Evolutionary conservation across 1,140 invertebrate species (phyloP).

Genomic region (Aphelenchoides avenae): DNA sequence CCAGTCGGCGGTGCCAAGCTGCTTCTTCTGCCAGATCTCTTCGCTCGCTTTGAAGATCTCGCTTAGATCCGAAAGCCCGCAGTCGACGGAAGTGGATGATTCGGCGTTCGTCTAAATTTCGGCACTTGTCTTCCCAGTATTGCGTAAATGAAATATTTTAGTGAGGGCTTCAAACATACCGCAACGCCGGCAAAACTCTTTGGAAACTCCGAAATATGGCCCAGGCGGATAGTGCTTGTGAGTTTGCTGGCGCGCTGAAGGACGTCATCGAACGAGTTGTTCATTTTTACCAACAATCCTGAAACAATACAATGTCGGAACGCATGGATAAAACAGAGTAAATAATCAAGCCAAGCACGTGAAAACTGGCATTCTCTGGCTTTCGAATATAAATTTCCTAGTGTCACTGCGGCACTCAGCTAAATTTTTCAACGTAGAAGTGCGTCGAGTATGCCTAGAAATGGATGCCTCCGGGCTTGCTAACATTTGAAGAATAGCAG

Average conservation of each 20-base stretch:
- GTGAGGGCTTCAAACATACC: slow-evolving; percentile 3
- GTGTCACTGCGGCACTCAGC: background rate
- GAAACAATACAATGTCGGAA: background rate
- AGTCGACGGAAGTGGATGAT: slow-evolving; percentile 4
- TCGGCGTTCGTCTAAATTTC: background rate
- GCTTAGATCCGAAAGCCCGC: slow-evolving; percentile 12
- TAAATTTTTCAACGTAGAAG: background rate
- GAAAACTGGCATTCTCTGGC: background rate
- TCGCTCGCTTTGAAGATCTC: slow-evolving; percentile 39
- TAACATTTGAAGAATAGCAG: too few species aligned
- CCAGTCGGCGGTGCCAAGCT: slow-evolving; percentile 10
- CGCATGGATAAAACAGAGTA: background rate
- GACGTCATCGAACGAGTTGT: slow-evolving; percentile 25
- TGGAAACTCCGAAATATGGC: slow-evolving; percentile 7
- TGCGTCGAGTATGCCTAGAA: too few species aligned
- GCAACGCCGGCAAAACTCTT: background rate
- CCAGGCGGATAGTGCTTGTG: slow-evolving; percentile 15
- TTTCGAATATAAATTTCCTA: background rate
- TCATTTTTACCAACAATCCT: background rate
- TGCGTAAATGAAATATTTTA: background rate
- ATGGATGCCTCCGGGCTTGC: too few species aligned
- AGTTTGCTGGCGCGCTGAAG: slow-evolving; percentile 29
- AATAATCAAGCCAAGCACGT: background rate
- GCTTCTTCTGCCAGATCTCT: slow-evolving; percentile 45
- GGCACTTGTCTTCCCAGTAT: background rate